A percentile compares a stretch with the other conserved stretches of the same genome.
phyloP scores from a whole-genome alignment of 2,888 invertebrate species.

The Cheilosia soror region DNA sequence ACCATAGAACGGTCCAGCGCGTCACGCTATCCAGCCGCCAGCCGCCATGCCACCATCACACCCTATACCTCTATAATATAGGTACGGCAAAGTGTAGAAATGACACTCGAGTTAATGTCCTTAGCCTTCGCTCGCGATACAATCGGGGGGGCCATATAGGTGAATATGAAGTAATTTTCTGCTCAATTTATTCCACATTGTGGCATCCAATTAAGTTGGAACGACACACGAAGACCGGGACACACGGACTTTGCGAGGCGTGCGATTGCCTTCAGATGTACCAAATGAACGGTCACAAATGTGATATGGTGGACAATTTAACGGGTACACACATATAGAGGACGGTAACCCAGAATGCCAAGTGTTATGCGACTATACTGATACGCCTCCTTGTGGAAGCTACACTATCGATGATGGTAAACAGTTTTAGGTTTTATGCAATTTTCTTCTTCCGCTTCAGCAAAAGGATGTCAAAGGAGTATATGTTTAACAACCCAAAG shows the following conservation, averaged over 20 bases:
- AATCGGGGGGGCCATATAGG: conserved; percentile 70
- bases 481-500: too few relatives aligned
- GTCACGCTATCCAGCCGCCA: conserved; percentile 30
- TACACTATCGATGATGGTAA: conserved; percentile 28
- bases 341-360: conserved; percentile 51
- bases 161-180: conserved; percentile 83
- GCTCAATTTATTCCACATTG: conserved; percentile 84
- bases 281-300: conserved; percentile 76
- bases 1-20: conserved; percentile 68
- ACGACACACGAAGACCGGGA: conserved; percentile 67
- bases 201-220: conserved; percentile 83
- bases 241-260: conserved; percentile 62
- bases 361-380: conserved; percentile 51
- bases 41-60: background rate
- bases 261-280: conserved; percentile 70
- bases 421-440: conserved; percentile 25
- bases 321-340: conserved; percentile 50
- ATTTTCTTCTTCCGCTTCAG: conserved; percentile 24
- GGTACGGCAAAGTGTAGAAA: conserved; percentile 63
- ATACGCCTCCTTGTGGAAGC: background rate
- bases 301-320: conserved; percentile 75
- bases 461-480: background rate
- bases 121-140: conserved; percentile 70
- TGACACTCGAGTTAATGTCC: conserved; percentile 73
- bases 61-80: conserved; percentile 14